phyloP scores from a whole-genome alignment of 2,113 vertebrate genomes.

The Chloroceryle aenea region DNA sequence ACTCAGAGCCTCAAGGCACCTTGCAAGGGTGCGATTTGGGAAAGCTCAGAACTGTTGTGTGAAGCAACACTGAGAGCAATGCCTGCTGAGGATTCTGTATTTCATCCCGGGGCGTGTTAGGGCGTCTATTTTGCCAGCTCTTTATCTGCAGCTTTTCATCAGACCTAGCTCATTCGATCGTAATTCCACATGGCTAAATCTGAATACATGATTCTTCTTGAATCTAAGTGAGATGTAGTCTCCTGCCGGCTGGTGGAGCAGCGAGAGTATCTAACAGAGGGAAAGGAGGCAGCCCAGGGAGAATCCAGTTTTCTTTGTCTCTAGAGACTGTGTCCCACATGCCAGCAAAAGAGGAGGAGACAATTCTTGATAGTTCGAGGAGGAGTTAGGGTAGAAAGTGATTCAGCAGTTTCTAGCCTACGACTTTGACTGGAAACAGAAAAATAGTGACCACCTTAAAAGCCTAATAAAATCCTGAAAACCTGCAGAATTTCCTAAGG shows the following conservation, averaged over 20 bases:
- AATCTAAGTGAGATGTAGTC: background rate
- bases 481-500: background rate
- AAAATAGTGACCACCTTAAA: background rate
- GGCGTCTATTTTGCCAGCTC: background rate
- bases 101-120: background rate
- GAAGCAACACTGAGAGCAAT: background rate
- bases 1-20: background rate
- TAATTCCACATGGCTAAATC: accelerated
- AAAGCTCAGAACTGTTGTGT: background rate
- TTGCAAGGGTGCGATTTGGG: background rate
- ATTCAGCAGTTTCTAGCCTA: background rate
- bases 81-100: background rate
- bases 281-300: background rate
- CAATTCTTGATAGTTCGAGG: background rate
- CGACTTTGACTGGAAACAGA: background rate
- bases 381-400: background rate
- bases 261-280: background rate
- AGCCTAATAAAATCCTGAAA: background rate
- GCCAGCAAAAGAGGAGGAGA: background rate
- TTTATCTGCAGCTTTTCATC: background rate
- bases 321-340: background rate
- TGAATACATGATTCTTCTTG: background rate
- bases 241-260: slow-evolving; percentile 28
- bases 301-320: background rate
- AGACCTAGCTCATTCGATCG: background rate